Conservation (phyloP, 2,113 vertebrate species). For the Ginglymostoma cirratum region DNA sequence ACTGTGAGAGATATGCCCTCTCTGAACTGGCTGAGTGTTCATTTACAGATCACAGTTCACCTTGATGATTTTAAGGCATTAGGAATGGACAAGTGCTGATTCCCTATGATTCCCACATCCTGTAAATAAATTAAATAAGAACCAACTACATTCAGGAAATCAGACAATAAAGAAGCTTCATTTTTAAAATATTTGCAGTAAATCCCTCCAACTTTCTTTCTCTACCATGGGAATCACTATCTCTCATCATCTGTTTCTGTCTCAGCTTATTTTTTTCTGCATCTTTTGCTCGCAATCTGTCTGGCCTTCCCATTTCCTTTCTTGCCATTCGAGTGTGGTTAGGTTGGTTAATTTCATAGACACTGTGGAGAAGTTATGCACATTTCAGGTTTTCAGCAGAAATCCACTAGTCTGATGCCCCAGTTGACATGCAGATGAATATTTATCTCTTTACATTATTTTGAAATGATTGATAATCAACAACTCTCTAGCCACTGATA, state of each 20-base stretch:
- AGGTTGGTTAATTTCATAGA: neutral
- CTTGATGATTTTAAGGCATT: too few species aligned
- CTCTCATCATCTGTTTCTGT: neutral
- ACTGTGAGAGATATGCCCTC: too few species aligned
- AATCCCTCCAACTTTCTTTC: neutral
- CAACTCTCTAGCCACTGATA: neutral
- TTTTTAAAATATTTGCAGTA: neutral
- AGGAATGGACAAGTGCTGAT: neutral
- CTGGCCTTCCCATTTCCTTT: neutral
- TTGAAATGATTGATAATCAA: neutral
- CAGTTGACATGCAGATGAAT: too few species aligned
- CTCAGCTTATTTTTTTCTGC: neutral
- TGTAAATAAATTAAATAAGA: neutral
- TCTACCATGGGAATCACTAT: neutral
- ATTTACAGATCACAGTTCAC: too few species aligned
- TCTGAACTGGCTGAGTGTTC: too few species aligned
- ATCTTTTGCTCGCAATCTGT: neutral
- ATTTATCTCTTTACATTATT: neutral
- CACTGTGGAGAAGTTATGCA: neutral
- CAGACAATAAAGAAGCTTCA: neutral
- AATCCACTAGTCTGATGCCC: neutral
- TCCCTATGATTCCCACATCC: neutral
- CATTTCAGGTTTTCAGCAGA: neutral
- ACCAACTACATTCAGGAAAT: neutral
- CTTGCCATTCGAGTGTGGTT: neutral